Evolutionary conservation across 2,113 vertebrate species (phyloP), one percentile per base, ranked within the genome.

Genomic region (Pycnonotus jocosus): DNA sequence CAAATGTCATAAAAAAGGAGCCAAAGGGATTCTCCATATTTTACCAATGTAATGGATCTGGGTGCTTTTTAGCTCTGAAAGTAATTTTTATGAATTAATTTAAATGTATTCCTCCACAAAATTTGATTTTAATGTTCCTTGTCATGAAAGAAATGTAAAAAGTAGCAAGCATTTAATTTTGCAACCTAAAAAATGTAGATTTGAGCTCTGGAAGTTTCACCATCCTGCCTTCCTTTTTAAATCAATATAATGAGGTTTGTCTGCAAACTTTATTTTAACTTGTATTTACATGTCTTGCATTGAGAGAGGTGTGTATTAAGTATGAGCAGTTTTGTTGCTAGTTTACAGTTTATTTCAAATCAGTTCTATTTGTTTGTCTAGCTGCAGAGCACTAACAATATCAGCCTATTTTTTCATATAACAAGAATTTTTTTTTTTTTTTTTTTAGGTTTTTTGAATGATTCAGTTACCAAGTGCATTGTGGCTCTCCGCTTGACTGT

Each of bases 401-500:
- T 71, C 44, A 37, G 20, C 0, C 13, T 38, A 4, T 89, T 24
- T 86, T 85, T 57, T 69, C 28, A 68, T 27, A 14, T 40, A 21
- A 22, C 61, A 56, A 90, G 8, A 78, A 20, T 17, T 0, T 47
- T 35, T n/a, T 30, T 16, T 45, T 8, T 18, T 53, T 23, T 23
- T 79, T 78, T 70, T 92, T 85, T 31, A 98, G 98, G 98, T 71
- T 98, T 98, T 96, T 96, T 98, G 97, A 98, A 98, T 58, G 98
- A 98, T 87, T 98, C 98, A 1, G 71, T 98, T 40, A 96, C 96
- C 45, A 99, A 98, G 90, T 98, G 98, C 37, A 99, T 99, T 25
- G 98, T 99, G 97, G 98, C 98, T 71, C 94, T 99, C 61, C 98
- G 99, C 68, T 97, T 99, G 92, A 99, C 98, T 65, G 97, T 99